phyloP scores from a whole-genome alignment of 2,888 invertebrate species.

The Oxyteleia sp. region DNA sequence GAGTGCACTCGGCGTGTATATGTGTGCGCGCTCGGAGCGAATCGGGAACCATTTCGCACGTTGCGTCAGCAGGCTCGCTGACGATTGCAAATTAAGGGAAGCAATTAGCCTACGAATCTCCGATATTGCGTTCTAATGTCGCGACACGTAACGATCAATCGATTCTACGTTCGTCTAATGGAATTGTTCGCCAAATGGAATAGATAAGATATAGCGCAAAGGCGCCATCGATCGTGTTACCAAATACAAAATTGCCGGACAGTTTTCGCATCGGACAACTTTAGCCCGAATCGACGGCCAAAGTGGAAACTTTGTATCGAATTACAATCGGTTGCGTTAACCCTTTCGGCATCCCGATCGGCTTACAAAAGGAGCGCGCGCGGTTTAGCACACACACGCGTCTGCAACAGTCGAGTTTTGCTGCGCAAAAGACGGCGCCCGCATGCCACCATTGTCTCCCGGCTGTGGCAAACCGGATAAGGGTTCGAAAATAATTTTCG shows the following conservation, averaged over 20 bases:
- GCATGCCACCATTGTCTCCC: slow-evolving; percentile 70
- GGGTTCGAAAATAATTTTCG: slow-evolving; percentile 67
- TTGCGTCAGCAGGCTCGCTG: slow-evolving; percentile 58
- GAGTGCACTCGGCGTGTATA: slow-evolving; percentile 46
- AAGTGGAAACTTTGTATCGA: slow-evolving; percentile 54
- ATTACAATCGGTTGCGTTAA: slow-evolving; percentile 62
- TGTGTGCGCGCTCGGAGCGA: slow-evolving; percentile 37
- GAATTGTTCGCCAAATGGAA: slow-evolving; percentile 54
- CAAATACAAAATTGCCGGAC: slow-evolving; percentile 1
- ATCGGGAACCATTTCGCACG: slow-evolving; percentile 61
- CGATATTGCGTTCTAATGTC: slow-evolving; percentile 67
- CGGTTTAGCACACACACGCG: slow-evolving; percentile 54
- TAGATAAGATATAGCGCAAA: slow-evolving; percentile 55
- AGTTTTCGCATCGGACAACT: background rate
- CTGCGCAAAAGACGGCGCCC: slow-evolving; percentile 67
- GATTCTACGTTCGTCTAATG: slow-evolving; percentile 59
- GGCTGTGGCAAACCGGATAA: slow-evolving; percentile 65
- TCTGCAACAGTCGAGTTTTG: slow-evolving; percentile 57
- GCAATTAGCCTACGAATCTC: slow-evolving; percentile 69
- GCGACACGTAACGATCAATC: slow-evolving; percentile 65
- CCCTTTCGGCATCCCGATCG: slow-evolving; percentile 61
- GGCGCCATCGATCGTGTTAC: slow-evolving; percentile 50
- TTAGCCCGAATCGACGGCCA: background rate
- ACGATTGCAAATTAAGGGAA: slow-evolving; percentile 70
- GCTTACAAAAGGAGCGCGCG: slow-evolving; percentile 66